A percentile compares a stretch with the other conserved stretches of the same genome.
These are phyloP conservation scores for Xenops minutus DNA, from an alignment of 2,797 vertebrate genomes.

Conservation along the genomic window DNA sequence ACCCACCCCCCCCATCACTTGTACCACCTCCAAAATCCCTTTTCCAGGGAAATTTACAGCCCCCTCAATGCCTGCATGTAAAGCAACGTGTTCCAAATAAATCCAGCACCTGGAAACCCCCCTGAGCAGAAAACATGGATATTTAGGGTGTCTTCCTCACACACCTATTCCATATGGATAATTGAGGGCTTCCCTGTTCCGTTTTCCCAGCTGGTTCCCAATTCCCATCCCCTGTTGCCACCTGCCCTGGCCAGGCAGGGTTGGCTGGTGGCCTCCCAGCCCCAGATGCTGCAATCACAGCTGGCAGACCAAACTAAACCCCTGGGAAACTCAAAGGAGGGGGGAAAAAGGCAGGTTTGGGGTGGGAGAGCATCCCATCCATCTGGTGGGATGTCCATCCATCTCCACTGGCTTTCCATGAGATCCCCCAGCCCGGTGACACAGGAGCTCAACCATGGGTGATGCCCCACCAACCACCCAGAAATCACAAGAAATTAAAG, in stretches of 20 bases:
- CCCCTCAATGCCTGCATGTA: background rate
- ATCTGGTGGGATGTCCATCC: background rate
- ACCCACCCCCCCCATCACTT: background rate
- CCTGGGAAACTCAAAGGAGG: background rate
- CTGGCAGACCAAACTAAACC: background rate
- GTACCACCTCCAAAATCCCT: background rate
- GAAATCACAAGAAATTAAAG: background rate
- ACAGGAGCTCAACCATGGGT: fast-evolving
- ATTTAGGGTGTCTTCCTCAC: background rate
- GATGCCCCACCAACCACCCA: fast-evolving
- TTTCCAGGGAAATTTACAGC: background rate
- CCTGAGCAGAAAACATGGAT: fast-evolving
- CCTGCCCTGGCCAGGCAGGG: background rate
- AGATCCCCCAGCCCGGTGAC: background rate
- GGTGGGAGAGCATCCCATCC: background rate
- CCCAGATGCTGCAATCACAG: background rate
- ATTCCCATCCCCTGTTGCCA: background rate
- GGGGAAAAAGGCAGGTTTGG: background rate
- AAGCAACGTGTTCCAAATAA: background rate
- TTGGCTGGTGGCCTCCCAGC: background rate
- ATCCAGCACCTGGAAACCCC: fast-evolving
- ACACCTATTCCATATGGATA: background rate
- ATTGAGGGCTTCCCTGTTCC: background rate
- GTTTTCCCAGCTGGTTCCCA: background rate
- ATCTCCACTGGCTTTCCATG: background rate